Conservation (phyloP, 2,888 invertebrate genomes). For the Caenorhabditis auriculariae region DNA sequence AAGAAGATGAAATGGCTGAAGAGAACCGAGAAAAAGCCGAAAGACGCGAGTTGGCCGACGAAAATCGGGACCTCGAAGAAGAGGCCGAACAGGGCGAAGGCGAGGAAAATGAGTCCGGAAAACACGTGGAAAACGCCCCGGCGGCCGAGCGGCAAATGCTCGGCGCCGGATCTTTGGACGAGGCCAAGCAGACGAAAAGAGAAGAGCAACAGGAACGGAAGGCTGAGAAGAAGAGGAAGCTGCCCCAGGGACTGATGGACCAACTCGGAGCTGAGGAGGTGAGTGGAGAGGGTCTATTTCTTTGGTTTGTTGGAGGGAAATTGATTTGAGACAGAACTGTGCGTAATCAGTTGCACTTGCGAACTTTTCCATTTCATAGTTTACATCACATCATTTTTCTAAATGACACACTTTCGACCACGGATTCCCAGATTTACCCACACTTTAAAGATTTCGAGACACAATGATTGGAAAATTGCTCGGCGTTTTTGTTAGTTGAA, state of each 20-base stretch:
- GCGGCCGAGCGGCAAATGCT: slow-evolving; percentile 32
- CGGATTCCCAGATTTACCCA: too few species aligned
- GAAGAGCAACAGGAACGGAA: slow-evolving; percentile 21
- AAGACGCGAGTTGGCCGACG: slow-evolving; percentile 20
- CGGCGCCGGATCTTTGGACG: slow-evolving; percentile 52
- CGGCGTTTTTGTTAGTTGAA: too few species aligned
- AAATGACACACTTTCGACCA: too few species aligned
- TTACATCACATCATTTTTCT: too few species aligned
- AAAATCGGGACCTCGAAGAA: slow-evolving; percentile 30
- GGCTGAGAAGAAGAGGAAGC: slow-evolving; percentile 21
- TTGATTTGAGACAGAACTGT: too few species aligned
- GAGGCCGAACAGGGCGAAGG: slow-evolving; percentile 40
- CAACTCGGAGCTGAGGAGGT: slow-evolving; percentile 19
- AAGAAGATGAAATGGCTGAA: slow-evolving; percentile 21
- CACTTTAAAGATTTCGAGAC: too few species aligned
- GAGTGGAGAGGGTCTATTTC: not conserved
- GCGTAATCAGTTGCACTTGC: too few species aligned
- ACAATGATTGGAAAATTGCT: too few species aligned
- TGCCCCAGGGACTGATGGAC: slow-evolving; percentile 17
- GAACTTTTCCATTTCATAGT: too few species aligned
- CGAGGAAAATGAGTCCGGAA: slow-evolving; percentile 39
- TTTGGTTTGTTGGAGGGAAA: not conserved
- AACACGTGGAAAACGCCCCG: slow-evolving; percentile 36
- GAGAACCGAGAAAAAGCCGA: slow-evolving; percentile 12
- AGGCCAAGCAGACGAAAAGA: slow-evolving; percentile 41